Percentiles rank a stretch among this genome's conserved stretches.
These are phyloP conservation scores for Pygoscelis adeliae DNA, from an alignment of 2,113 vertebrate species.

Conservation along the genomic window DNA sequence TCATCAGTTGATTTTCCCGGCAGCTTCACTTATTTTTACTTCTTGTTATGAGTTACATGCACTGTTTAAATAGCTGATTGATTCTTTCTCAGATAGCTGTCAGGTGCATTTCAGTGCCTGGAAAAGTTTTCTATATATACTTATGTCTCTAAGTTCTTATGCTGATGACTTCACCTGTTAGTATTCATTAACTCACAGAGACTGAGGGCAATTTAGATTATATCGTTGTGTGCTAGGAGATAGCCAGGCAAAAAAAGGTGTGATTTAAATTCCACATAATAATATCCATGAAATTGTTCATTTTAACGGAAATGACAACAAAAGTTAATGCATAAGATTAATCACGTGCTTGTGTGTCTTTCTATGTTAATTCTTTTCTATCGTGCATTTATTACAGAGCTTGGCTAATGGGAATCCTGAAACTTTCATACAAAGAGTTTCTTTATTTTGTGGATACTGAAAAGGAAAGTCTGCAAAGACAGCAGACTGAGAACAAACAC, in stretches of 20 bases:
- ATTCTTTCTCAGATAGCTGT: background rate
- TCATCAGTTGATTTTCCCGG: constrained; percentile 19
- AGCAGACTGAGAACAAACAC: background rate
- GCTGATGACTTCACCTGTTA: background rate
- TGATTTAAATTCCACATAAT: background rate
- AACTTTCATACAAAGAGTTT: background rate
- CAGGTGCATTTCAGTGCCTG: background rate
- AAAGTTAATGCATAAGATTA: background rate
- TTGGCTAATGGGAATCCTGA: background rate
- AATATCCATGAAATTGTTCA: background rate
- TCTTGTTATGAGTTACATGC: background rate
- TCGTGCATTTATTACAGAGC: background rate
- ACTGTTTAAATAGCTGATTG: background rate
- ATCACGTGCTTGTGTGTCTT: background rate
- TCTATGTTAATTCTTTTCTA: background rate
- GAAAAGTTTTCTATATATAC: background rate
- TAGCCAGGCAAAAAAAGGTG: background rate
- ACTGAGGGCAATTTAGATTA: background rate
- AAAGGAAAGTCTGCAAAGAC: background rate
- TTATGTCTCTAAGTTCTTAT: background rate
- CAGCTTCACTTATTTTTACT: constrained; percentile 4
- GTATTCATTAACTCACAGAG: background rate
- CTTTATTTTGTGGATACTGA: background rate
- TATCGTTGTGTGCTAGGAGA: background rate
- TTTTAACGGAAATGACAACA: background rate